These are phyloP conservation scores for Scaptodrosophila latifasciaeformis DNA, from an alignment of 2,888 invertebrate species.

Conservation along the genomic window DNA sequence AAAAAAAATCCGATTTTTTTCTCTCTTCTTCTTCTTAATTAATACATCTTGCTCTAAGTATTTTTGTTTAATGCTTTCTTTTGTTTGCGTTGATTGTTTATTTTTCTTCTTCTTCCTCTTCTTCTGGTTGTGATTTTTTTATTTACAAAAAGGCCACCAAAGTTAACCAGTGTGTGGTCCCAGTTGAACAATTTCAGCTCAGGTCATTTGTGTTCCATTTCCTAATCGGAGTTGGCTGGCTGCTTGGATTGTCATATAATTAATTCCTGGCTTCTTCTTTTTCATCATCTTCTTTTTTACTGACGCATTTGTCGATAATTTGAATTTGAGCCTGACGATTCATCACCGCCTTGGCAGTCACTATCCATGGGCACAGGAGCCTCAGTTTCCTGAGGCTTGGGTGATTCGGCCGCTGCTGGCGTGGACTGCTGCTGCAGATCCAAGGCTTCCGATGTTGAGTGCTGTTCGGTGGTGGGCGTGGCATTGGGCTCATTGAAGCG, in stretches of 20 bases:
- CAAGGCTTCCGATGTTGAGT: slow-evolving; percentile 39
- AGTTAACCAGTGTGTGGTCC: slow-evolving; percentile 32
- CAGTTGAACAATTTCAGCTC: slow-evolving; percentile 21
- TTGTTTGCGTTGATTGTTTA: slow-evolving; percentile 11
- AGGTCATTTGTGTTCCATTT: slow-evolving; percentile 29
- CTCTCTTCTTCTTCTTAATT: too few species aligned
- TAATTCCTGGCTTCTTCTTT: too few species aligned
- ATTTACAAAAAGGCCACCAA: slow-evolving; percentile 28
- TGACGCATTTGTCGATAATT: slow-evolving; percentile 57
- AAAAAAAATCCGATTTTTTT: background rate
- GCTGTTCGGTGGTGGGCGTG: slow-evolving; percentile 14
- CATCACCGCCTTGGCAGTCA: slow-evolving; percentile 45
- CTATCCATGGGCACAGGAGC: slow-evolving; percentile 53
- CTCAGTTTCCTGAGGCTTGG: slow-evolving; percentile 44
- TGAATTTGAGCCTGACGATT: slow-evolving; percentile 14
- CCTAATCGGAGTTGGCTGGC: background rate
- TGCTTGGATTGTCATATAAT: slow-evolving; percentile 2
- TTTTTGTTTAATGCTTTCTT: too few species aligned
- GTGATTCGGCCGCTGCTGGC: slow-evolving; percentile 22
- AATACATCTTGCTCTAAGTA: too few species aligned
- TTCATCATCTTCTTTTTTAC: slow-evolving; percentile 33
- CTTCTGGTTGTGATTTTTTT: background rate
- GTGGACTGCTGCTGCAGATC: slow-evolving; percentile 17
- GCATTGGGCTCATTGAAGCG: slow-evolving; percentile 68
- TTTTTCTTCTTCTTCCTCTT: too few species aligned